These are phyloP conservation scores for Scaptomyza pallida DNA, from an alignment of 1,140 invertebrate genomes.

Conservation along the genomic window DNA sequence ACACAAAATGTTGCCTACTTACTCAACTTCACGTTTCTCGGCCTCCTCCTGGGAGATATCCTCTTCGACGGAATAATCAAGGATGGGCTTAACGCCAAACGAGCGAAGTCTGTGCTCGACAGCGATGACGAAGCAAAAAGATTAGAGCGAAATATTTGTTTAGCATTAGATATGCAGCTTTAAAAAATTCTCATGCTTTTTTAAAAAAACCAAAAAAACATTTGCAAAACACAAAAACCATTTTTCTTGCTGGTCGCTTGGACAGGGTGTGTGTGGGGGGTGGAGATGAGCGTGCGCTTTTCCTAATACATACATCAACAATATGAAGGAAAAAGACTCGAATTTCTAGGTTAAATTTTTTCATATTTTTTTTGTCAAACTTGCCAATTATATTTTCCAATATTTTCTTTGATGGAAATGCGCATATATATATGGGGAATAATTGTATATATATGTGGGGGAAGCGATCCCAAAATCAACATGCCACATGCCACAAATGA, in stretches of 20 bases:
- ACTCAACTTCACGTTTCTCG: constrained; percentile 95
- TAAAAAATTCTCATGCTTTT: not conserved
- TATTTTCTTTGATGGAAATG: not conserved
- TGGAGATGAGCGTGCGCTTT: not conserved
- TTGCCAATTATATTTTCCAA: not conserved
- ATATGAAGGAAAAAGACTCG: no score
- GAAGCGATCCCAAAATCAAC: constrained; percentile 1
- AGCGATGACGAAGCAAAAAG: not conserved
- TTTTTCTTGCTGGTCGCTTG: not conserved
- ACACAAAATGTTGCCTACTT: constrained; percentile 81
- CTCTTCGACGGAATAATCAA: constrained; percentile 99
- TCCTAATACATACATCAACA: constrained; percentile 2
- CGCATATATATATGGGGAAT: not conserved
- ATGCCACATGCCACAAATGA: constrained; percentile 26
- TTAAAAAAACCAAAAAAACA: no score
- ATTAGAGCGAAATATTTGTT: constrained; percentile 4
- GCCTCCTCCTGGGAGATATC: constrained; percentile 96
- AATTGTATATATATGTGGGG: not conserved
- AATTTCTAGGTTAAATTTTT: no score
- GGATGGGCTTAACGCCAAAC: constrained; percentile 99
- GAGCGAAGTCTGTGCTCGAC: constrained; percentile 88
- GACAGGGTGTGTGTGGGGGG: no score
- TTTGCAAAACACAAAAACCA: not conserved
- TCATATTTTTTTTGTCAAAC: not conserved
- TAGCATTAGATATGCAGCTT: constrained; percentile 13